phyloP scores from a whole-genome alignment of 2,888 invertebrate genomes.

The Melitaea athalia region DNA sequence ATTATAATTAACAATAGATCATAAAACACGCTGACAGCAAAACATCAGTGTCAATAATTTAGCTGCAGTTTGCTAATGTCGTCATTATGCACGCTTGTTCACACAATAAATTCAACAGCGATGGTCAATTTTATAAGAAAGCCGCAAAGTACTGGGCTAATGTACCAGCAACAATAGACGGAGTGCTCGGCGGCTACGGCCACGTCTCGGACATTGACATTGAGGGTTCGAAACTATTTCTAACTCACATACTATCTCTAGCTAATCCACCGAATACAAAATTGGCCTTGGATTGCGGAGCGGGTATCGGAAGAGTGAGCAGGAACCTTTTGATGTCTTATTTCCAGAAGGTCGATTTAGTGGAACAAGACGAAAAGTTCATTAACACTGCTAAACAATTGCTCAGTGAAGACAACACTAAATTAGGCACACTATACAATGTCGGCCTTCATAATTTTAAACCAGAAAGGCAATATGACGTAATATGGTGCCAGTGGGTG shows the following conservation, averaged over 20 bases:
- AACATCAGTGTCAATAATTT: constrained; percentile 10
- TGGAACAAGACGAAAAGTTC: constrained; percentile 94
- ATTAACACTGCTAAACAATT: constrained; percentile 86
- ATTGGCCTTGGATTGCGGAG: constrained; percentile 95
- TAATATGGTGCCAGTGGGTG: constrained; percentile 99
- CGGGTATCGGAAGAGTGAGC: constrained; percentile 97
- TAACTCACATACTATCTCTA: constrained; percentile 75
- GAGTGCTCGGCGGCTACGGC: constrained; percentile 97
- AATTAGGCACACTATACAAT: constrained; percentile 86
- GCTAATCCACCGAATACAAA: constrained; percentile 81
- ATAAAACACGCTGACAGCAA: constrained; percentile 4
- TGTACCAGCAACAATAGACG: constrained; percentile 93
- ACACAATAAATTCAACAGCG: constrained; percentile 1
- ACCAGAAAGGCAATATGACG: constrained; percentile 91
- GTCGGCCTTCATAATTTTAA: constrained; percentile 91
- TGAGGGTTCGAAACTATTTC: constrained; percentile 90
- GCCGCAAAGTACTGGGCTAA: constrained; percentile 93
- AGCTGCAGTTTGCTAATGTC: background rate
- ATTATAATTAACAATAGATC: too few relatives aligned
- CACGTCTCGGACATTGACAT: constrained; percentile 93
- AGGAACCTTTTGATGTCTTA: constrained; percentile 90
- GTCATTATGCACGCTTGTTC: constrained; percentile 7
- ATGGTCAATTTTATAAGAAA: constrained; percentile 82
- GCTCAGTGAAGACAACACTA: constrained; percentile 66
- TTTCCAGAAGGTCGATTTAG: constrained; percentile 93